These are phyloP conservation scores for Exaiptasia diaphana DNA, from an alignment of 64 coral and sea anemone genomes.

Conservation along the genomic window DNA sequence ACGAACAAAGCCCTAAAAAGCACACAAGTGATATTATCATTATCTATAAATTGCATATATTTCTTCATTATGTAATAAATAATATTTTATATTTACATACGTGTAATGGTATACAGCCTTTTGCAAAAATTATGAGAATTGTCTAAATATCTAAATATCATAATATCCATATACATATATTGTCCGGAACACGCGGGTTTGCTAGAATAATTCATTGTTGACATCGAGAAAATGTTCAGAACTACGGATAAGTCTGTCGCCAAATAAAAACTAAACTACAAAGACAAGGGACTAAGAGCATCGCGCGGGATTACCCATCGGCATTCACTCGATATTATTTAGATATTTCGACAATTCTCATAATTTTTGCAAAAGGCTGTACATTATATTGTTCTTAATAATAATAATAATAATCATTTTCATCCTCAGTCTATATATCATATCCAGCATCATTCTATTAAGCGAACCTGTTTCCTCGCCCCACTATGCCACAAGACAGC, in stretches of 20 bases:
- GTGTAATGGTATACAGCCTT: background rate
- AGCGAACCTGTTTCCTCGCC: constrained; percentile 43
- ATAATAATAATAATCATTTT: background rate
- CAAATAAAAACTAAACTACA: background rate
- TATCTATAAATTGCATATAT: background rate
- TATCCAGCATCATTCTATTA: background rate
- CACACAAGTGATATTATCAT: background rate
- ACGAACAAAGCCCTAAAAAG: constrained; percentile 14
- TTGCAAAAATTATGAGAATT: background rate
- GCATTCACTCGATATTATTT: background rate
- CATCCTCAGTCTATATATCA: background rate
- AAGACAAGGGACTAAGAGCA: background rate
- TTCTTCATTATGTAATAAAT: background rate
- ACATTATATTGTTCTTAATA: background rate
- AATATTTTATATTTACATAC: background rate
- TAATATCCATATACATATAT: background rate
- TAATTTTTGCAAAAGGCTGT: background rate
- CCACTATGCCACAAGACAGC: constrained; percentile 65
- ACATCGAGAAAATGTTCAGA: too few relatives aligned
- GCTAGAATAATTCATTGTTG: too few relatives aligned
- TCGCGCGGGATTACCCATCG: background rate
- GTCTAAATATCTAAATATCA: background rate
- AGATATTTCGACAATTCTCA: background rate
- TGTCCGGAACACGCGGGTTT: too few relatives aligned
- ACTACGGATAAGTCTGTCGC: too few relatives aligned